Conservation (phyloP, 2,113 vertebrate genomes). For the Melanerpes aurifrons region DNA sequence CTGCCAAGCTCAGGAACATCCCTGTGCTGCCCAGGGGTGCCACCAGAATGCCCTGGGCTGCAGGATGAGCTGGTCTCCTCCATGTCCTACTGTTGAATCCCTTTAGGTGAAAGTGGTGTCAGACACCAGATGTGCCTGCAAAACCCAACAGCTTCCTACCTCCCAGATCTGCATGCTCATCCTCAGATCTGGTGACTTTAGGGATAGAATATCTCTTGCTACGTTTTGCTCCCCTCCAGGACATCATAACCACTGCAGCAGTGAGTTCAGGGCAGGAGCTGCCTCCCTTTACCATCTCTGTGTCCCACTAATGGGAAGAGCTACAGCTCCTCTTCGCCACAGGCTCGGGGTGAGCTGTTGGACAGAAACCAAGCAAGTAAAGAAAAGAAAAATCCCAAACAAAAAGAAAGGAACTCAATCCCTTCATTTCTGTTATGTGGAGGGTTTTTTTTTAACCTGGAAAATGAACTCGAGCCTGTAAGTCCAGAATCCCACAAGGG, state of each 20-base stretch:
- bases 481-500: constrained; percentile 27
- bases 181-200: not conserved
- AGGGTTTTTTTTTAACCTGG: not conserved
- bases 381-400: not conserved
- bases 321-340: not conserved
- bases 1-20: not conserved
- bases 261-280: not conserved
- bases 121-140: not conserved
- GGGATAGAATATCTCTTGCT: not conserved
- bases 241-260: not conserved
- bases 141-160: not conserved
- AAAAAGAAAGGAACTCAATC: not conserved
- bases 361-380: not conserved
- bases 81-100: not conserved
- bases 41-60: not conserved
- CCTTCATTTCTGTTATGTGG: not conserved
- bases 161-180: not conserved
- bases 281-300: not conserved
- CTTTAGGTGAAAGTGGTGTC: not conserved
- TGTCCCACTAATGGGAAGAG: not conserved
- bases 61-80: not conserved
- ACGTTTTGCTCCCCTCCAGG: not conserved
- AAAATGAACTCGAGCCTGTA: not conserved
- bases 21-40: accelerated
- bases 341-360: not conserved